Conservation (phyloP, 2,797 vertebrate genomes). For the Fundulus diaphanus region DNA sequence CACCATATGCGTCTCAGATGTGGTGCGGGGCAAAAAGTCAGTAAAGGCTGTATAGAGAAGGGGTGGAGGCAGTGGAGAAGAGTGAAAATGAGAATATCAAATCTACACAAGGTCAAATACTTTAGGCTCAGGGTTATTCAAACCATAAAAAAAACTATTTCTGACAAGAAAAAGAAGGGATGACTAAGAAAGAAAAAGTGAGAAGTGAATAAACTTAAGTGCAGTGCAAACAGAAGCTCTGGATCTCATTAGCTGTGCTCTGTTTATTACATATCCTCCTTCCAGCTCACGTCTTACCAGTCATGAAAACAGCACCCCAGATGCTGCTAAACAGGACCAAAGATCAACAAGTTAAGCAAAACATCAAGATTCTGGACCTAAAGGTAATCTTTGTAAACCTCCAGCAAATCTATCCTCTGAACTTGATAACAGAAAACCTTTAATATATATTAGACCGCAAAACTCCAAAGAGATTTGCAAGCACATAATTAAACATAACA, state of each 20-base stretch:
- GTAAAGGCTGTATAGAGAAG: constrained; percentile 40
- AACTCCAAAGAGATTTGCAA: neutral
- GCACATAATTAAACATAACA: neutral
- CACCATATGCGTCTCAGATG: constrained; percentile 81
- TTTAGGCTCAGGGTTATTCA: constrained; percentile 4
- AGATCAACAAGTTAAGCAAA: constrained; percentile 34
- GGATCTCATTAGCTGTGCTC: constrained; percentile 76
- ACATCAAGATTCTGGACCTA: constrained; percentile 31
- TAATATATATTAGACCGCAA: neutral
- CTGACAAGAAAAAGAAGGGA: constrained; percentile 26
- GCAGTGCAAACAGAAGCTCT: constrained; percentile 68
- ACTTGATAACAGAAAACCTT: neutral
- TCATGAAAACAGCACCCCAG: constrained; percentile 61
- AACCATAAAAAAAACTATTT: constrained; percentile 11
- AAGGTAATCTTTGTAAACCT: neutral
- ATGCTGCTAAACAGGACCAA: constrained; percentile 65
- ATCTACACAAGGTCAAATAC: constrained; percentile 58
- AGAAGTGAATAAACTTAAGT: constrained; percentile 30
- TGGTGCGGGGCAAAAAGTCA: constrained; percentile 63
- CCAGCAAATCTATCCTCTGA: neutral
- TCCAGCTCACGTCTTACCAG: constrained; percentile 46
- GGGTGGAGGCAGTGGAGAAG: constrained; percentile 33
- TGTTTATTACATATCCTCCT: constrained; percentile 50
- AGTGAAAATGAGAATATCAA: constrained; percentile 16
- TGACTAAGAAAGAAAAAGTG: constrained; percentile 6